Evolutionary conservation across 2,797 vertebrate species (phyloP).

Genomic region (Epinephelus coioides): DNA sequence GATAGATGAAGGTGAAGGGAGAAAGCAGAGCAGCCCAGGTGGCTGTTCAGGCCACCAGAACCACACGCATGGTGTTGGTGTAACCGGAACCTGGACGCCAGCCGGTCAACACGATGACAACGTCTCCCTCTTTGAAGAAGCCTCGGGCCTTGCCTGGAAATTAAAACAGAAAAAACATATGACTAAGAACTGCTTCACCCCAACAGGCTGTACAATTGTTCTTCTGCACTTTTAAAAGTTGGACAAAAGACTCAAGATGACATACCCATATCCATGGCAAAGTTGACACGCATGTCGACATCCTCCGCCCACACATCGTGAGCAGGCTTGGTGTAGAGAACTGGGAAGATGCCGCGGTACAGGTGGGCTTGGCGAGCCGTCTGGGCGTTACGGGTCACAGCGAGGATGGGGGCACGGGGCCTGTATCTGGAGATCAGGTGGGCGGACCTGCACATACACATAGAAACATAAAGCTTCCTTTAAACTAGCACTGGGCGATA

Average conservation of each 20-base stretch:
- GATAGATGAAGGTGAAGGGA: conserved; percentile 54
- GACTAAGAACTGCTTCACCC: background rate
- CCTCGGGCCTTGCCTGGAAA: conserved; percentile 93
- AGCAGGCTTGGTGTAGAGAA: conserved; percentile 90
- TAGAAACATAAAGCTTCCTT: background rate
- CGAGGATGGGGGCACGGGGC: conserved; percentile 96
- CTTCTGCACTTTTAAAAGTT: background rate
- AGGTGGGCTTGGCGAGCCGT: conserved; percentile 96
- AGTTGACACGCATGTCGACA: conserved; percentile 94
- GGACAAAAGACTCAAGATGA: background rate
- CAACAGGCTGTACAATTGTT: background rate
- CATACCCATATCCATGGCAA: conserved; percentile 95
- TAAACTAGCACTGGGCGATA: too few species aligned
- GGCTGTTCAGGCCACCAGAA: conserved; percentile 89
- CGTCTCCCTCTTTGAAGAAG: conserved; percentile 95
- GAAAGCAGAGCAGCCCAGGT: conserved; percentile 38
- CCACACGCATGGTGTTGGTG: conserved; percentile 99
- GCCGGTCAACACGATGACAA: conserved; percentile 95
- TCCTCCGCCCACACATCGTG: conserved; percentile 96
- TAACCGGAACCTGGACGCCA: conserved; percentile 98
- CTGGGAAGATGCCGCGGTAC: conserved; percentile 96
- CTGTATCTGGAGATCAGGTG: conserved; percentile 96
- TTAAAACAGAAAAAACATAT: conserved; percentile 1
- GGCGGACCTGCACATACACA: conserved; percentile 89
- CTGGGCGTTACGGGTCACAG: conserved; percentile 94